Evolutionary conservation across 2,113 vertebrate genomes (phyloP), one percentile per base, ranked within the genome.

Genomic region (Lipotes vexillifer): DNA sequence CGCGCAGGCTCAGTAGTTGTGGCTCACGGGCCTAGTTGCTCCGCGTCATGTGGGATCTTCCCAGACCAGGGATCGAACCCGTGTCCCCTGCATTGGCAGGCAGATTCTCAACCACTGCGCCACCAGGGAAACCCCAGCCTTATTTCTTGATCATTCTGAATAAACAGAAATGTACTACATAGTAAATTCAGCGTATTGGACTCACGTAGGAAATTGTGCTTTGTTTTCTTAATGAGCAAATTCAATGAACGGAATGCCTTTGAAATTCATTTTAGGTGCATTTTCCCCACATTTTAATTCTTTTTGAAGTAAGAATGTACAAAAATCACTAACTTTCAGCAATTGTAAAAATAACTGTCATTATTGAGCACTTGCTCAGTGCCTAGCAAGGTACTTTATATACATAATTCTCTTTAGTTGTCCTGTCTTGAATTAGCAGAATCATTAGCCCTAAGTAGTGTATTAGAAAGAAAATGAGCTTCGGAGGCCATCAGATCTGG

Each of bases 191-290:
- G 38, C 21, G 44, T 59, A 21, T 52, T 82, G 21, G 82, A 66
- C 36, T 89, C 8, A 38, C 75, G 0, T 80, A 63, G 49, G 38
- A 92, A 80, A 80, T 90, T 90, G 41, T 71, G 27, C 46, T 75
- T 85, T 92, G 59, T 83, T 95, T 95, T 86, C 63, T 89, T 92
- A 94, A 61, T 68, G 83, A 82, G 21, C 38, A n/a, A 68, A 66
- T 52, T 82, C 36, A 33, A 77, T 68, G 27, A 83, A 78, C 14
- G n/a, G 25, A 75, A 88, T 46, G 72, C 11, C 9, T 87, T 72
- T 74, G 33, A 77, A 38, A 88, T 90, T 78, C 11, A 80, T 46
- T 80, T 92, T 52, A 63, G 25, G 13, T 83, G 5, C 81, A n/a
- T 89, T 93, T 89, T 44, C 17, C 18, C 88, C 13, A 72, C n/a